Conservation (phyloP, 2,113 vertebrate species). For the Vicugna pacos region DNA sequence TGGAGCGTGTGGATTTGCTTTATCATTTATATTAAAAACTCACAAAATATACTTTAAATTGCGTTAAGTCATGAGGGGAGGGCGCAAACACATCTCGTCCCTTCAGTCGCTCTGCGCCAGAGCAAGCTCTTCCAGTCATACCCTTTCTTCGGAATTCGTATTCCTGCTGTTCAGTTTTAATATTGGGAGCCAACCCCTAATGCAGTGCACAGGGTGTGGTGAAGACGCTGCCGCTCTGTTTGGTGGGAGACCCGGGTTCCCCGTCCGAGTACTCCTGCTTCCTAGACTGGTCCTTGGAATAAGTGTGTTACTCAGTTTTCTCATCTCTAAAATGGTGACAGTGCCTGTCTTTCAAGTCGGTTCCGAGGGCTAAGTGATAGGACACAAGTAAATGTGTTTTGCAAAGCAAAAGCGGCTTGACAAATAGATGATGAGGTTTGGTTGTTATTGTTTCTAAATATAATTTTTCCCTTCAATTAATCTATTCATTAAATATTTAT, state of each 20-base stretch:
- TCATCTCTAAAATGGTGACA: neutral
- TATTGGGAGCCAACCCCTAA: too few species aligned
- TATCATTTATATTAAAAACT: slow-evolving; percentile 11
- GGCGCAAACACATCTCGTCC: neutral
- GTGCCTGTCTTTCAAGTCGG: neutral
- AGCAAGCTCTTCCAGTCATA: neutral
- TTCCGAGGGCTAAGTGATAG: neutral
- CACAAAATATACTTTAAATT: neutral
- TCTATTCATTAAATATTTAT: neutral
- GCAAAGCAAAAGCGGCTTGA: neutral
- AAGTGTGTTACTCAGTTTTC: neutral
- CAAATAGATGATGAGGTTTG: neutral
- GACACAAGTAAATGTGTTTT: neutral
- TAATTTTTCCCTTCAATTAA: neutral
- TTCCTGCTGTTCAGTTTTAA: neutral
- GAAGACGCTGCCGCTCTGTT: neutral
- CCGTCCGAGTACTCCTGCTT: neutral
- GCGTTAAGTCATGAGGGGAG: neutral
- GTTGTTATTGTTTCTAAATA: neutral
- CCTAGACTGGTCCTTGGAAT: neutral
- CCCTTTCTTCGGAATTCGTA: neutral
- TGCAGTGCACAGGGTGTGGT: neutral
- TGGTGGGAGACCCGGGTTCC: neutral
- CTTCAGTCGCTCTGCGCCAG: neutral
- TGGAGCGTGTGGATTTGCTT: neutral